Conservation (phyloP, 2,888 invertebrate genomes). For the Cryptocephalus primarius region DNA sequence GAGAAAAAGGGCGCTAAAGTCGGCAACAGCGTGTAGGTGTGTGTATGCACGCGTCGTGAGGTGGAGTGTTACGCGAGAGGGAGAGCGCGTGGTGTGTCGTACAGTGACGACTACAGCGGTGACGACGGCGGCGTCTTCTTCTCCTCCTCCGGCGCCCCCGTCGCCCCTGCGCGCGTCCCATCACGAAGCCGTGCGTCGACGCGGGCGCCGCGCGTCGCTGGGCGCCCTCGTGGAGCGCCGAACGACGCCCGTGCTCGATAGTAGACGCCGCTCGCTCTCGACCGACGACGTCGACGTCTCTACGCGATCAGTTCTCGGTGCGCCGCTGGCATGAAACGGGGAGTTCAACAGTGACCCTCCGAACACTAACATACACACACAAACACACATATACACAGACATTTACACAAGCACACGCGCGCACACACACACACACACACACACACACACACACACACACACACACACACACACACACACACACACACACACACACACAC, state of each 20-base stretch:
- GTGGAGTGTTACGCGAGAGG: background rate
- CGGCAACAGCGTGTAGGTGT: no score
- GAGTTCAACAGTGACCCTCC: slow-evolving; percentile 19
- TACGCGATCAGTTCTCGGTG: slow-evolving; percentile 24
- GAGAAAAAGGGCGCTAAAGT: no score
- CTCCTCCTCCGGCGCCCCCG: background rate
- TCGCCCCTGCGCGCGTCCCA: slow-evolving; percentile 21
- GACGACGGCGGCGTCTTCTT: background rate
- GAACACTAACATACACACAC: slow-evolving; percentile 19
- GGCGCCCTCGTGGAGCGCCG: slow-evolving; percentile 32
- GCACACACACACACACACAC: background rate
- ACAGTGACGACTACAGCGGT: background rate
- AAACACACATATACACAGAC: slow-evolving; percentile 18
- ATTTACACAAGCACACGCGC: no score
- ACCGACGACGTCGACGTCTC: slow-evolving; percentile 29
- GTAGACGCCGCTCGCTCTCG: slow-evolving; percentile 32
- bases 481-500: no score
- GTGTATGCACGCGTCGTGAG: background rate
- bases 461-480: no score
- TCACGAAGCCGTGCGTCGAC: slow-evolving; percentile 18
- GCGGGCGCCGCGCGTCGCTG: slow-evolving; percentile 27
- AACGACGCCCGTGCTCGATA: slow-evolving; percentile 35
- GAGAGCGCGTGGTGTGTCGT: background rate
- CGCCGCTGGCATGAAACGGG: slow-evolving; percentile 33
- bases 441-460: background rate